Evolutionary conservation across 2,888 invertebrate species (phyloP), one percentile per base, ranked within the genome.

Genomic region (Synanthedon andrenaeformis): DNA sequence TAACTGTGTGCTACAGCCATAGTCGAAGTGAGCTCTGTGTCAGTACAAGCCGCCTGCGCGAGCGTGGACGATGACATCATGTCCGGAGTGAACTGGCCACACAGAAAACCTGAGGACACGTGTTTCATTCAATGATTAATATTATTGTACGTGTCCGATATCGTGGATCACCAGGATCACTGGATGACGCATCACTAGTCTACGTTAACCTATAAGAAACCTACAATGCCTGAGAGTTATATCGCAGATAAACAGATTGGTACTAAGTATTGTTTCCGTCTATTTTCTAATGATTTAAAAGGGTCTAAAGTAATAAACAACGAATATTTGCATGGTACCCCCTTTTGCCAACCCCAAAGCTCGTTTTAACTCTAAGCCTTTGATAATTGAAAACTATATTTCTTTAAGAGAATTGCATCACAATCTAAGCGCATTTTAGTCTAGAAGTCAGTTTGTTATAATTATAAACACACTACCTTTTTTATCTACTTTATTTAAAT

Each of bases 41-140:
- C 75, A 71, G 71, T 76, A 81, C 82, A 79, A 70, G 82, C 75
- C 75, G 80, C 71, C 65, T 72, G 73, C 67, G 74, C 76, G 62
- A 74, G 75, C 74, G 79, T 74, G 74, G 67, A 71, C 69, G 79
- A 73, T 85, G 85, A 86, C 82, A 80, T 85, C 84, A 86, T 80
- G 80, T 83, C 84, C 84, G 84, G 81, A 76, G 67, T 69, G 70
- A 65, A 69, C 66, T 69, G 79, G 74, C 82, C 80, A 79, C 82
- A 84, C 83, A 79, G 71, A 76, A 76, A 77, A 78, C 78, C 77
- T 76, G 77, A 76, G 68, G 73, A 66, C 77, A 80, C 77, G 75
- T 77, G 77, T 70, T 65, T 65, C 67, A 69, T 66, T 66, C 68
- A 63, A n/a, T n/a, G n/a, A n/a, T 66, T 75, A 69, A 65, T 67